These are phyloP conservation scores for Cichladusa arquata DNA, from an alignment of 2,113 vertebrate species.

Conservation along the genomic window DNA sequence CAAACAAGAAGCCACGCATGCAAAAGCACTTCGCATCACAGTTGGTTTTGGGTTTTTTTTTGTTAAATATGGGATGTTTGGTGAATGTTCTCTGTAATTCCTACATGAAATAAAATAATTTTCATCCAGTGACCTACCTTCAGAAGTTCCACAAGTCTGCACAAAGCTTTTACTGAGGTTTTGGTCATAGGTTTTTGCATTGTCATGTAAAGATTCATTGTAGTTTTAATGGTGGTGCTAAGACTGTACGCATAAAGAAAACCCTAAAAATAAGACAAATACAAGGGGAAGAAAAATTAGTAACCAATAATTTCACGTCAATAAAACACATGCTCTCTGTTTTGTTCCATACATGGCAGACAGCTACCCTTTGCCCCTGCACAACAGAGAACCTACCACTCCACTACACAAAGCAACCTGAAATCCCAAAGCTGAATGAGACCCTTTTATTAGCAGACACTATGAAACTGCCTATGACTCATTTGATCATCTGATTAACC, in stretches of 20 bases:
- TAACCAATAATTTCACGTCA: neutral
- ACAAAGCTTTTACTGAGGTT: slow-evolving; percentile 94
- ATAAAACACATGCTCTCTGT: neutral
- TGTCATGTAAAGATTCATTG: slow-evolving; percentile 98
- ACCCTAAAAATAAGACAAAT: slow-evolving; percentile 76
- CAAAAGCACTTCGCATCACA: neutral
- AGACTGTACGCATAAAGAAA: slow-evolving; percentile 96
- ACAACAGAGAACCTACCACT: neutral
- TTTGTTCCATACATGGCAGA: neutral
- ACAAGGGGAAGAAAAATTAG: neutral
- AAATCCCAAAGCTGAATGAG: neutral
- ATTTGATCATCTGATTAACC: neutral
- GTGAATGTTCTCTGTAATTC: neutral
- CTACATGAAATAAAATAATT: neutral
- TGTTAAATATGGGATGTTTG: neutral
- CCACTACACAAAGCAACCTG: neutral
- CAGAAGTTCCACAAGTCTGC: slow-evolving; percentile 91
- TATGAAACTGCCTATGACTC: neutral
- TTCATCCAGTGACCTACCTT: slow-evolving; percentile 78
- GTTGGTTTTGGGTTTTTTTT: neutral
- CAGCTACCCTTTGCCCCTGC: neutral
- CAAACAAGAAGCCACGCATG: neutral
- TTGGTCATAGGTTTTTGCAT: slow-evolving; percentile 98
- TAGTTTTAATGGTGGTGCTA: slow-evolving; percentile 93
- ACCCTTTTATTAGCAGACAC: neutral